Base-by-base conservation (phyloP, 2,113 vertebrate species). In the Amphiprion ocellaris region DNA sequence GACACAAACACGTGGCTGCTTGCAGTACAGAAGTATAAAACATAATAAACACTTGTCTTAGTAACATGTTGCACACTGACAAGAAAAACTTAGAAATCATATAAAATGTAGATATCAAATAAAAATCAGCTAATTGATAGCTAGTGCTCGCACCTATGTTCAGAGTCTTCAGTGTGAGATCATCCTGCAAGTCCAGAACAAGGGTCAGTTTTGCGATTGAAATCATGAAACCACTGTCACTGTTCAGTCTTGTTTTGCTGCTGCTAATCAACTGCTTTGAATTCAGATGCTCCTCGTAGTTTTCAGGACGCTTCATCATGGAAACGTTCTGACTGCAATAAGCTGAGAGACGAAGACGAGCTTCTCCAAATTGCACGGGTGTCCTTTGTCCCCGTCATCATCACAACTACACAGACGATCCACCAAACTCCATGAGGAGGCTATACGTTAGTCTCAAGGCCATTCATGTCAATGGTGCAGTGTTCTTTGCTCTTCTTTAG, bases 401-500 rank as follows among this genome's bases (percentile, higher is more conserved):
- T 49, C 61, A 24, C 10, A 60, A 46, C 47, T 1, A 17, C 39
- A 26, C 9, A 61, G 12, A 66, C 33, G 10, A 33, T n/a, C 23
- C 10, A 1, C 56, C 30, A 37, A 12, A 44, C 61, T 62, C 15
- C 19, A 11, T 8, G 10, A 47, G 54, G 75, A 72, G 71, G 84
- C 89, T 94, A 95, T 88, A 95, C 94, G 1, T 94, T 95, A 71
- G 94, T 98, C 94, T 99, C 98, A 17, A 99, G 95, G 91, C 98
- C 97, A 26, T 96, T 97, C 93, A 99, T 98, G 92, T 99, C 97
- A 53, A 98, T 95, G 80, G 95, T 90, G 88, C 97, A 98, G 86
- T 97, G 96, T 77, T 97, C 96, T 92, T 94, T 94, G 79, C 88
- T 85, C 74, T 94, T 93, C 86, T 96, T 96, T 46, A 91, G 89